Evolutionary conservation across 2,113 vertebrate genomes (phyloP).

Genomic region (Riparia riparia): DNA sequence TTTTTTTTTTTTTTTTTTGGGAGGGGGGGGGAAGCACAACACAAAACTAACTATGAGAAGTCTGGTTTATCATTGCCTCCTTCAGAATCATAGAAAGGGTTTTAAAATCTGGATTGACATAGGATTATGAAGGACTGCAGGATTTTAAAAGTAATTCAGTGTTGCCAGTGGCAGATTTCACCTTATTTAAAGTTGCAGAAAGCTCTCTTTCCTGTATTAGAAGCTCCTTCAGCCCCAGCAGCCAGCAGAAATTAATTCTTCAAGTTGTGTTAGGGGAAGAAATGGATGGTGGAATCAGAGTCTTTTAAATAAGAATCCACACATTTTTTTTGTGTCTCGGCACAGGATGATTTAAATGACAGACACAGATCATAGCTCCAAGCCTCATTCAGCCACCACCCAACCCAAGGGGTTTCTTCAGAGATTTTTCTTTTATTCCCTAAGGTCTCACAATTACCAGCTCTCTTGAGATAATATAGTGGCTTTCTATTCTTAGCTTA

Average conservation of each 20-base stretch:
- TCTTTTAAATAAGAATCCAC: background rate
- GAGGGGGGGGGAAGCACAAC: too few species aligned
- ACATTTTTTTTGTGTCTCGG: background rate
- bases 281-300: background rate
- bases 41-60: background rate
- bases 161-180: background rate
- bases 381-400: background rate
- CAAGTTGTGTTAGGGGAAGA: background rate
- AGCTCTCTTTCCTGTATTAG: background rate
- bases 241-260: background rate
- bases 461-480: constrained; percentile 35
- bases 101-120: background rate
- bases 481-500: constrained; percentile 57
- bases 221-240: background rate
- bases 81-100: background rate
- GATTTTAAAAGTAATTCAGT: background rate
- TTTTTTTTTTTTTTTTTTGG: background rate
- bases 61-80: background rate
- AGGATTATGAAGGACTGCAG: background rate
- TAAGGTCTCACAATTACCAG: constrained; percentile 13
- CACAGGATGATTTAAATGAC: background rate
- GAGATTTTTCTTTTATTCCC: background rate
- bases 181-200: background rate
- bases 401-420: constrained; percentile 4
- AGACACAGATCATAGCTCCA: background rate